A percentile compares a stretch with the other conserved stretches of the same genome.
These are phyloP conservation scores for Oryzias curvinotus DNA, from an alignment of 2,113 vertebrate genomes.

Conservation along the genomic window DNA sequence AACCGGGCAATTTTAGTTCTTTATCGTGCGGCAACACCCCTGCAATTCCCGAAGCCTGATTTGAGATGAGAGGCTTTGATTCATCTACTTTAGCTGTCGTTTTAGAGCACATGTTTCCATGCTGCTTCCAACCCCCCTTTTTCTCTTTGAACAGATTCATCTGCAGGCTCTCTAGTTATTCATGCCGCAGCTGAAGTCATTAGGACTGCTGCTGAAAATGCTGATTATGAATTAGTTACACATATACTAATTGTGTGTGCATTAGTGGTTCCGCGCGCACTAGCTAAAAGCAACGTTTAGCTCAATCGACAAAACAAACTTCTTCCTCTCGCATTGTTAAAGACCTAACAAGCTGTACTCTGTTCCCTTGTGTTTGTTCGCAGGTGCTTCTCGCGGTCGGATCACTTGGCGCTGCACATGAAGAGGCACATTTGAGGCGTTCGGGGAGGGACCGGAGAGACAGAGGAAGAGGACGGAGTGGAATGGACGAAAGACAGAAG, in stretches of 20 bases:
- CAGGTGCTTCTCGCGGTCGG: slow-evolving; percentile 99
- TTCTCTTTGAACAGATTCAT: slow-evolving; percentile 55
- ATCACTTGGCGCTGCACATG: slow-evolving; percentile 98
- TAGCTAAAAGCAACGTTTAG: slow-evolving; percentile 71
- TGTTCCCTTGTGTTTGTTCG: slow-evolving; percentile 44
- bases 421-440: slow-evolving; percentile 92
- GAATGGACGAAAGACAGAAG: slow-evolving; percentile 38
- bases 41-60: slow-evolving; percentile 29
- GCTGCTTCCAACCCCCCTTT: background rate
- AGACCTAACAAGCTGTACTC: slow-evolving; percentile 57
- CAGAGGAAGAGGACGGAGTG: slow-evolving; percentile 36
- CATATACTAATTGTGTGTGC: slow-evolving; percentile 69
- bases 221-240: slow-evolving; percentile 75
- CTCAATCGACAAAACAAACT: slow-evolving; percentile 65
- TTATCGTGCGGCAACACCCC: slow-evolving; percentile 9
- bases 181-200: slow-evolving; percentile 68
- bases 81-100: slow-evolving; percentile 52
- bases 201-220: slow-evolving; percentile 64
- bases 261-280: slow-evolving; percentile 60
- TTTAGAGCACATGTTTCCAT: slow-evolving; percentile 58
- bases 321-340: slow-evolving; percentile 33
- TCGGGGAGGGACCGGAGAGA: slow-evolving; percentile 30
- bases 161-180: slow-evolving; percentile 61
- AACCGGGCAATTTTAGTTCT: slow-evolving; percentile 32
- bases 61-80: slow-evolving; percentile 47